phyloP scores from a whole-genome alignment of 2,797 vertebrate genomes.

The Poeciliopsis presidionis region DNA sequence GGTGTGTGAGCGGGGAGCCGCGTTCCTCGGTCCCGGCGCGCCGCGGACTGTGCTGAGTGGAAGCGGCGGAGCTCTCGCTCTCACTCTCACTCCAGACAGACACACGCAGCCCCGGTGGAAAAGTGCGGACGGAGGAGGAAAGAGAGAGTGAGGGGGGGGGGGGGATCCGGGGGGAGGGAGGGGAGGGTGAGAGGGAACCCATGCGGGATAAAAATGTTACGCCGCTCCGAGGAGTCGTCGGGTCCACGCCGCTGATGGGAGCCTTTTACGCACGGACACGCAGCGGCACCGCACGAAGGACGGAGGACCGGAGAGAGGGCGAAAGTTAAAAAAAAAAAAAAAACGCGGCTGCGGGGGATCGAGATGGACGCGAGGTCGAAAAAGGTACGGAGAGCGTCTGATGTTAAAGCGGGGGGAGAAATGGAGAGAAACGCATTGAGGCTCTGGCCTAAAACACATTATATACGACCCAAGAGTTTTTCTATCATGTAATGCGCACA shows the following conservation, averaged over 20 bases:
- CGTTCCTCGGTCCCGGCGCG: conserved; percentile 37
- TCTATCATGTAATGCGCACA: too few species aligned
- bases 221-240: conserved; percentile 49
- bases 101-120: neutral
- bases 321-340: conserved; percentile 52
- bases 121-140: conserved; percentile 5
- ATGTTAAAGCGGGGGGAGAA: neutral
- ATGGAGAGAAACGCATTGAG: neutral
- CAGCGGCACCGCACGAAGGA: conserved; percentile 70
- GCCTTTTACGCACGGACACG: conserved; percentile 57
- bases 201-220: conserved; percentile 45
- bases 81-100: neutral
- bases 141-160: neutral
- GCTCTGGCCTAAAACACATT: neutral
- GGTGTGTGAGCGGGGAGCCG: conserved; percentile 55
- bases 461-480: neutral
- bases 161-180: neutral
- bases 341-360: conserved; percentile 51
- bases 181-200: conserved; percentile 14
- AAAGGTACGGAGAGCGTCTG: conserved; percentile 67
- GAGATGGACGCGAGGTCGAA: conserved; percentile 64
- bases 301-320: conserved; percentile 37
- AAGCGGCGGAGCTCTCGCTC: conserved; percentile 10
- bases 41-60: conserved; percentile 54
- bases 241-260: conserved; percentile 50